Conservation (phyloP, 2,797 vertebrate species). For the Brachymystax lenok region DNA sequence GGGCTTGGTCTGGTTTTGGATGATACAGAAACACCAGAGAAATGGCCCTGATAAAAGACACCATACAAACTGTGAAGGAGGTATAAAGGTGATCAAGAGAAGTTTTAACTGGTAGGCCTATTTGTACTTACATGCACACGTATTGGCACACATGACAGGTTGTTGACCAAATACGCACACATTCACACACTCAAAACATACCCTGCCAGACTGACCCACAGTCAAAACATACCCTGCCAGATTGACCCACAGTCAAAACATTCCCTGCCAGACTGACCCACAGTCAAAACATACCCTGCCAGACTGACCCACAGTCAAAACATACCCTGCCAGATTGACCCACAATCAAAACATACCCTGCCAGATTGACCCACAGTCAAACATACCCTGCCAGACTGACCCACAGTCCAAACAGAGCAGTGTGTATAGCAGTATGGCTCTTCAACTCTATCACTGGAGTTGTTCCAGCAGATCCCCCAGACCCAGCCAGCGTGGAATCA, state of each 20-base stretch:
- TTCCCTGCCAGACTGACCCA: background rate
- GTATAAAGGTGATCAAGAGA: background rate
- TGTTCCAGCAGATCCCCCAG: background rate
- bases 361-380: background rate
- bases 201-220: background rate
- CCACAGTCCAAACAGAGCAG: background rate
- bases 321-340: background rate
- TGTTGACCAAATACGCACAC: background rate
- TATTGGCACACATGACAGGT: background rate
- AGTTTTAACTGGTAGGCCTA: background rate
- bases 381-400: background rate
- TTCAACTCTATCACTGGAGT: constrained; percentile 21
- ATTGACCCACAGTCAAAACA: background rate
- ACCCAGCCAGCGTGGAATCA: constrained; percentile 23
- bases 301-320: background rate
- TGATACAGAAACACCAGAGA: background rate
- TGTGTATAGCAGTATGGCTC: constrained; percentile 13
- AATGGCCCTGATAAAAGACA: background rate
- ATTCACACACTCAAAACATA: background rate
- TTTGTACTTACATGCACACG: background rate
- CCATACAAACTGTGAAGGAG: background rate
- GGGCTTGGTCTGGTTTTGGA: constrained; percentile 14
- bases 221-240: too few relatives aligned
- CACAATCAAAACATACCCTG: background rate
- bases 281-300: background rate